A percentile compares a stretch with the other conserved stretches of the same genome.
These are phyloP conservation scores for Theristicus caerulescens DNA, from an alignment of 2,113 vertebrate species.

Conservation along the genomic window DNA sequence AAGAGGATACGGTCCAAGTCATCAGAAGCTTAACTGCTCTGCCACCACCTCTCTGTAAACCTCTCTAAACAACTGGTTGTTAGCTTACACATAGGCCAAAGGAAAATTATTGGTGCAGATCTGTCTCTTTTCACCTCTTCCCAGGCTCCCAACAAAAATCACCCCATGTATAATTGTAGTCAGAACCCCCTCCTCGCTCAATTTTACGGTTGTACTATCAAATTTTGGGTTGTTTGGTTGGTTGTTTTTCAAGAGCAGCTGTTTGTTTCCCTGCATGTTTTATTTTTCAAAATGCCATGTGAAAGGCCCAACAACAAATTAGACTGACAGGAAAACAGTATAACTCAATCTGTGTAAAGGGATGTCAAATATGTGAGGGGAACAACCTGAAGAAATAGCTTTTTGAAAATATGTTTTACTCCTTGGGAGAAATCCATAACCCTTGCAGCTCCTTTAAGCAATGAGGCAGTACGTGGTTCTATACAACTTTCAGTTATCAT, in stretches of 20 bases:
- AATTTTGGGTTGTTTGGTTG: background rate
- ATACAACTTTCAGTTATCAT: background rate
- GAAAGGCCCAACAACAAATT: background rate
- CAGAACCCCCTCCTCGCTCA: accelerated
- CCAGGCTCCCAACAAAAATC: accelerated
- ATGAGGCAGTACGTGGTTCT: background rate
- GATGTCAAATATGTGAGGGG: background rate
- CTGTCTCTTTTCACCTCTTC: background rate
- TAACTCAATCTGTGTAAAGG: background rate
- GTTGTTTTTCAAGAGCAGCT: accelerated
- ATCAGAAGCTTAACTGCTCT: background rate
- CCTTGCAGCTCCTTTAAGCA: background rate
- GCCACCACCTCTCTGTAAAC: background rate
- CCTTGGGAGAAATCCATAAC: background rate
- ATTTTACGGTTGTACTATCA: background rate
- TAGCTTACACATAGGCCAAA: background rate
- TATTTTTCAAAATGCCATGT: background rate
- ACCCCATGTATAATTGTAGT: background rate
- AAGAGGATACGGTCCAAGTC: background rate
- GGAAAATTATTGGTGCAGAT: background rate
- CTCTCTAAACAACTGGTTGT: background rate
- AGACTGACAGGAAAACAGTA: background rate
- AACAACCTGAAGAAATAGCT: background rate
- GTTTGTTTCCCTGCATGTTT: background rate
- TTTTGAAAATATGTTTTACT: background rate